phyloP scores from a whole-genome alignment of 2,113 vertebrate species.

The Lepus europaeus region DNA sequence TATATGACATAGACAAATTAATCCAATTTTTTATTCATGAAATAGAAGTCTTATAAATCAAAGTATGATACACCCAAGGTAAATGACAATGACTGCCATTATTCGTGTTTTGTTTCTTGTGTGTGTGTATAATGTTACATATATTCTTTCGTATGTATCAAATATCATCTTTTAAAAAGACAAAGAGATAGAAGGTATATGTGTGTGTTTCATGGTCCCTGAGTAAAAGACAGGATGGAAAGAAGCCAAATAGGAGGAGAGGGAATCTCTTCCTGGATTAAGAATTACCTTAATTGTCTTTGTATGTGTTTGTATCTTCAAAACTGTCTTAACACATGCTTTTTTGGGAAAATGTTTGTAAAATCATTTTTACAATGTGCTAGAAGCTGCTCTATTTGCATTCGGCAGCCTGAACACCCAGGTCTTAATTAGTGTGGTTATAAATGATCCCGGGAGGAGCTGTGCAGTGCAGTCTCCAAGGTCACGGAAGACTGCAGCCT shows the following conservation, averaged over 20 bases:
- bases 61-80: neutral
- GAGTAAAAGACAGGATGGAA: constrained; percentile 7
- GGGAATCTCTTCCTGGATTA: neutral
- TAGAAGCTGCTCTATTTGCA: constrained; percentile 10
- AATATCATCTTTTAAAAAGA: neutral
- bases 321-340: neutral
- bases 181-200: neutral
- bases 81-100: neutral
- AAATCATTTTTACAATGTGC: neutral
- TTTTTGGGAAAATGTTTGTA: constrained; percentile 30
- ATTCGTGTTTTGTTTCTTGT: neutral
- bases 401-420: neutral
- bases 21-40: neutral
- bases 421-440: neutral
- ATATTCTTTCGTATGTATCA: constrained; percentile 11
- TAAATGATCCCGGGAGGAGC: neutral
- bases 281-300: constrained; percentile 47
- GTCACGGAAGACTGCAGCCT: neutral
- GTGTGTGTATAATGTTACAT: neutral
- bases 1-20: neutral
- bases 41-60: neutral
- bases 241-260: constrained; percentile 24
- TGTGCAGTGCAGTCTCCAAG: neutral
- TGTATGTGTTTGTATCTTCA: constrained; percentile 57
- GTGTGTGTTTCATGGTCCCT: neutral